A percentile compares a stretch with the other conserved stretches of the same genome.
These are phyloP conservation scores for Escarpia spicata DNA, from an alignment of 2,888 invertebrate genomes.

Conservation along the genomic window DNA sequence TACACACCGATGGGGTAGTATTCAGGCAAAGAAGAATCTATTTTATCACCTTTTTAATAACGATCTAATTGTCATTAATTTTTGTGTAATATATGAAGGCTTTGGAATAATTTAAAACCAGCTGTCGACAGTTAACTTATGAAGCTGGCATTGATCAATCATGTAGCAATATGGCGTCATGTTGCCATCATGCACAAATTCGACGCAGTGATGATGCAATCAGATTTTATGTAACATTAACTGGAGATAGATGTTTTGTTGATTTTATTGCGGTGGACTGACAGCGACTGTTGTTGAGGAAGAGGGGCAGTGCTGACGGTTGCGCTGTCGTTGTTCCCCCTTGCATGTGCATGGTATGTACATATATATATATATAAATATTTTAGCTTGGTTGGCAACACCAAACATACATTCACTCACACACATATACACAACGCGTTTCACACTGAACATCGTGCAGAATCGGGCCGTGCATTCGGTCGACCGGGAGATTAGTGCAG, in stretches of 20 bases:
- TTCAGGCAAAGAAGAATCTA: neutral
- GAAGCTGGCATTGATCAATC: neutral
- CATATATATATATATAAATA: neutral
- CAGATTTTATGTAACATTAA: neutral
- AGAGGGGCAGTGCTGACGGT: neutral
- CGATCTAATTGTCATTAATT: neutral
- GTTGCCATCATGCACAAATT: neutral
- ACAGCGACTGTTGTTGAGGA: neutral
- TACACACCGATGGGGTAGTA: neutral
- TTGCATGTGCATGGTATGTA: slow-evolving; percentile 3
- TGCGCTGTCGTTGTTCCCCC: neutral
- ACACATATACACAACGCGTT: neutral
- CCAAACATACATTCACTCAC: neutral
- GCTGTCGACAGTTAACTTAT: neutral
- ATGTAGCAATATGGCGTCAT: neutral
- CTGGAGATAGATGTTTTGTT: neutral
- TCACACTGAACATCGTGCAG: neutral
- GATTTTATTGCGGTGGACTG: neutral
- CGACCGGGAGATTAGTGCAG: neutral
- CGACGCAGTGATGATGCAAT: neutral
- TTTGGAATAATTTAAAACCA: neutral
- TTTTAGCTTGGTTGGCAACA: slow-evolving; percentile 16
- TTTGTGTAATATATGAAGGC: neutral
- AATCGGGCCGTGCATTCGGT: neutral
- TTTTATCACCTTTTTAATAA: neutral